Evolutionary conservation across 1,140 invertebrate species (phyloP), one percentile per base, ranked within the genome.

Genomic region (Diplogasteroides magnus): DNA sequence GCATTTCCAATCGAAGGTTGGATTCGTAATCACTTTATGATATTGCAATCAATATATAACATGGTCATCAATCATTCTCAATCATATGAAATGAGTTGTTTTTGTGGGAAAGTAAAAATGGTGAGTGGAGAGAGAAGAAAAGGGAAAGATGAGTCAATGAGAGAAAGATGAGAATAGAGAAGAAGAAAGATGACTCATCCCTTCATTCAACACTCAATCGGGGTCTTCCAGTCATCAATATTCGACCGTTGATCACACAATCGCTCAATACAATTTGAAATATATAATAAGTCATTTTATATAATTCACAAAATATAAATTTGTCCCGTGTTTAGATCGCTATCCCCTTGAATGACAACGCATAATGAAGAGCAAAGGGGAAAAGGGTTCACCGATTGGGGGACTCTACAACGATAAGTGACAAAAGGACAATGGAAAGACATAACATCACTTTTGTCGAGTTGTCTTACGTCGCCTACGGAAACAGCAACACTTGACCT

Each of bases 401-500:
- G 19, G 19, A 48, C 37, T 19, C 6, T 11, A 19, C 6, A 48
- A 48, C 19, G 37, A 19, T 11, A 19, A 48, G 37, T 48, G 6
- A 11, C 37, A 48, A 6, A 48, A 6, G 37, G 37, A 48, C 6
- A 19, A 48, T 6, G 37, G 37, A 48, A 11, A 19, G 37, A 19
- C 37, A 48, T 19, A 6, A 6, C 6, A 11, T 19, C 19, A 48
- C 37, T 48, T 48, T 6, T 6, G 6, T 19, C 37, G 37, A 48
- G 6, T 48, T 19, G 37, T 48, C 37, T 48, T 48, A 19, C 37
- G 37, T 61, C 79, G 71, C 29, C 79, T 59, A 19, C 79, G 78
- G 76, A 81, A 81, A 64, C 79, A 81, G 56, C 79, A 81, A 61
- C 79, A 81, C 63, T 72, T 72, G 11, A 72, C 70, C 73, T 81